phyloP scores from a whole-genome alignment of 2,888 invertebrate genomes.

The Scaptomyza cyrtandrae region DNA sequence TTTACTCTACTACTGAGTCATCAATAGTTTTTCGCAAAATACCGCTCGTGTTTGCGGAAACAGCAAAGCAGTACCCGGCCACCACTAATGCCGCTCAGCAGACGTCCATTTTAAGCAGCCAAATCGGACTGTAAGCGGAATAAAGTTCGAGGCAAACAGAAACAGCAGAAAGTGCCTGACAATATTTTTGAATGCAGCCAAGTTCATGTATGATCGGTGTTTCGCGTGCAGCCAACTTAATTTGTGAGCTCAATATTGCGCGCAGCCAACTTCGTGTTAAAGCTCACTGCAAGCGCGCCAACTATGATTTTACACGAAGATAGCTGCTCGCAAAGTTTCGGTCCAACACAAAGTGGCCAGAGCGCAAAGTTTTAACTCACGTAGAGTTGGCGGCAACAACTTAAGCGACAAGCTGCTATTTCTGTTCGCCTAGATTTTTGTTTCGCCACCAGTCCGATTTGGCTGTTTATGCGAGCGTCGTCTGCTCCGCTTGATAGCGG shows the following conservation, averaged over 20 bases:
- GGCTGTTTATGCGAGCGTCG: background rate
- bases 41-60: background rate
- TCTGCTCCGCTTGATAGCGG: background rate
- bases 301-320: background rate
- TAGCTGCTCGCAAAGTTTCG: background rate
- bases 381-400: background rate
- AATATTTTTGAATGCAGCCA: background rate
- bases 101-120: background rate
- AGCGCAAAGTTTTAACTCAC: background rate
- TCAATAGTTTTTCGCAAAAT: background rate
- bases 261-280: conserved; percentile 7
- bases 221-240: conserved; percentile 14
- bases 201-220: conserved; percentile 4
- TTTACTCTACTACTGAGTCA: background rate
- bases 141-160: background rate
- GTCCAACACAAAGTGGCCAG: background rate
- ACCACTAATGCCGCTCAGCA: background rate
- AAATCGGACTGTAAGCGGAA: background rate
- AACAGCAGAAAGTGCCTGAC: background rate
- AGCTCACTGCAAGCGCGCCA: background rate
- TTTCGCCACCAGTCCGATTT: background rate
- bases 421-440: background rate
- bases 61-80: background rate
- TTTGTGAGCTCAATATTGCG: background rate
- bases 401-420: background rate